These are phyloP conservation scores for Proisotoma minuta DNA, from an alignment of 2,888 invertebrate genomes.

Conservation along the genomic window DNA sequence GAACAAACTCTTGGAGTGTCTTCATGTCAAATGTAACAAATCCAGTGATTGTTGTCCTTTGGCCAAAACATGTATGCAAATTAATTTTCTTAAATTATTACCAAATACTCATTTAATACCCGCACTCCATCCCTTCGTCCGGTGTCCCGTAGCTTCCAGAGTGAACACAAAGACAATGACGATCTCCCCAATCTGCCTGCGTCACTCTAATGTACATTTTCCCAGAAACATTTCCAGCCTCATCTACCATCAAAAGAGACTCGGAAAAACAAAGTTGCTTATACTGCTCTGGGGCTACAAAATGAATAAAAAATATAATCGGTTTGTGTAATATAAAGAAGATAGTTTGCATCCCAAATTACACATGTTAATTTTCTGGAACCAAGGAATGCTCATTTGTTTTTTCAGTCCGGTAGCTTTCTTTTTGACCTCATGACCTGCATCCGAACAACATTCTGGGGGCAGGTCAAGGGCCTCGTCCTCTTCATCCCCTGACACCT, in stretches of 20 bases:
- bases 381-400: conserved; percentile 8
- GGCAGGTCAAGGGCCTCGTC: background rate
- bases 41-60: conserved; percentile 31
- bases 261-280: conserved; percentile 37
- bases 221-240: conserved; percentile 34
- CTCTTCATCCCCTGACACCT: background rate
- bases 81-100: too few species aligned
- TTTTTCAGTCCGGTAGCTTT: background rate
- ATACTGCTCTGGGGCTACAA: conserved; percentile 8
- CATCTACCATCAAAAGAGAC: conserved; percentile 38
- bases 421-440: background rate
- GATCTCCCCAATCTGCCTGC: conserved; percentile 29
- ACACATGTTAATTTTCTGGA: conserved; percentile 8
- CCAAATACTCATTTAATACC: too few species aligned
- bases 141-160: conserved; percentile 37
- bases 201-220: conserved; percentile 35
- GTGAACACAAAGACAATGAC: conserved; percentile 35
- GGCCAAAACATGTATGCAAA: too few species aligned
- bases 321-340: background rate
- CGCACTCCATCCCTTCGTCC: conserved; percentile 34
- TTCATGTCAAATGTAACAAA: conserved; percentile 31
- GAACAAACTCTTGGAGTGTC: conserved; percentile 39
- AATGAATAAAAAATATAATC: background rate
- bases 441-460: background rate
- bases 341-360: background rate